Percentiles rank a stretch among this genome's conserved stretches.
These are phyloP conservation scores for Magallana ariakensis DNA, from an alignment of 1,140 invertebrate species.

Conservation along the genomic window DNA sequence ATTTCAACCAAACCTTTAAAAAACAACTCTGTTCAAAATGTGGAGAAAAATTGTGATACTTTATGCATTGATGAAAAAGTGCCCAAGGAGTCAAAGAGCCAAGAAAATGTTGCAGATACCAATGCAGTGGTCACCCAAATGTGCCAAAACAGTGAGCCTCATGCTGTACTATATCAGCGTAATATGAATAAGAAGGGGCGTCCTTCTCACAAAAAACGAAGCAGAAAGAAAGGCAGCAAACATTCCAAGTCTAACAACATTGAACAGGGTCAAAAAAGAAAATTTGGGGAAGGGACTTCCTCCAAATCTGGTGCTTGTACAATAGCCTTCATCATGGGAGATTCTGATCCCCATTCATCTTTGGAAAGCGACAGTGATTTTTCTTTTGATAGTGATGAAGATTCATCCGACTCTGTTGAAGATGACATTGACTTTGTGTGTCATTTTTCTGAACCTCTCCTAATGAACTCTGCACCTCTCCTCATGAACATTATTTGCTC, in stretches of 20 bases:
- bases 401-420: background rate
- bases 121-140: background rate
- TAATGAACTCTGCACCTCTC: background rate
- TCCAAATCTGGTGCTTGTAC: slow-evolving; percentile 5
- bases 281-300: background rate
- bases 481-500: background rate
- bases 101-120: background rate
- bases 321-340: slow-evolving; percentile 1
- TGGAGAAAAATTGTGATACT: background rate
- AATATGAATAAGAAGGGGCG: background rate
- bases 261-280: slow-evolving; percentile 31
- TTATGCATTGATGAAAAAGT: background rate
- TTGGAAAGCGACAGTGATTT: slow-evolving; percentile 11
- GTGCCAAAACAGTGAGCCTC: slow-evolving; percentile 5
- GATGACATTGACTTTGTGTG: slow-evolving; percentile 16
- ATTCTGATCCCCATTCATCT: background rate
- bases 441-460: background rate
- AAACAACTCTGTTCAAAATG: background rate
- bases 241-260: background rate
- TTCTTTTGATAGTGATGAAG: slow-evolving; percentile 33
- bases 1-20: background rate
- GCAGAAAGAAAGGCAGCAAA: slow-evolving; percentile 18
- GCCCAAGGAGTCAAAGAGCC: background rate
- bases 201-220: slow-evolving; percentile 14
- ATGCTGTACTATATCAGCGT: slow-evolving; percentile 2